Conservation (phyloP, 2,113 vertebrate genomes). For the Benitochromis conjunctus region DNA sequence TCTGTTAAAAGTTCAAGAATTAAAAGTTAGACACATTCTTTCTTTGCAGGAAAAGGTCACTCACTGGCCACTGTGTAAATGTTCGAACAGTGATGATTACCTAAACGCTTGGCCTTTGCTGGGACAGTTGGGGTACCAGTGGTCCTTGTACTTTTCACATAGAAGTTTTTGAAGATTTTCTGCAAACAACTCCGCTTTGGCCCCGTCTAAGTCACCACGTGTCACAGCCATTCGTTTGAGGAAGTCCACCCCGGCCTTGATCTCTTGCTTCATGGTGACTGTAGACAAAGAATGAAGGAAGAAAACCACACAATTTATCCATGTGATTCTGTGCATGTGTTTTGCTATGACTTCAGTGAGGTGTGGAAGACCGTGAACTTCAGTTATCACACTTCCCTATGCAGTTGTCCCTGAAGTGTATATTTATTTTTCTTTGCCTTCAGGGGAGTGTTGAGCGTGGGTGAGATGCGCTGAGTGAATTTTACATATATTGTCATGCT, state of each 20-base stretch:
- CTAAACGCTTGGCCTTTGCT: conserved; percentile 90
- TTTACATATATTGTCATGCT: background rate
- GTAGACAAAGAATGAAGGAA: background rate
- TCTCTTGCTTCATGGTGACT: conserved; percentile 88
- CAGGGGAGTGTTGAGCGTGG: background rate
- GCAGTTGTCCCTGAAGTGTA: background rate
- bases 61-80: background rate
- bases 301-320: background rate
- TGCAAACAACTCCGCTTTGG: conserved; percentile 79
- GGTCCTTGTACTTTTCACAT: conserved; percentile 83
- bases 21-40: background rate
- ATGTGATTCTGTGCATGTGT: background rate
- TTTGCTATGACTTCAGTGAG: background rate
- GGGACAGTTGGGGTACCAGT: conserved; percentile 87
- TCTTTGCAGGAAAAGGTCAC: background rate
- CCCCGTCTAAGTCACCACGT: conserved; percentile 75
- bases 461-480: background rate
- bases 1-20: conserved; percentile 35
- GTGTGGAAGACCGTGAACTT: background rate
- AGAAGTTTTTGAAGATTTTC: conserved; percentile 79
- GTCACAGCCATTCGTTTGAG: conserved; percentile 81
- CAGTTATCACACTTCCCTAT: background rate
- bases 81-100: conserved; percentile 53
- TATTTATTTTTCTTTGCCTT: conserved; percentile 16
- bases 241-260: conserved; percentile 85